Base-by-base conservation (phyloP, 2,797 vertebrate species). In the Vespertilio murinus region DNA sequence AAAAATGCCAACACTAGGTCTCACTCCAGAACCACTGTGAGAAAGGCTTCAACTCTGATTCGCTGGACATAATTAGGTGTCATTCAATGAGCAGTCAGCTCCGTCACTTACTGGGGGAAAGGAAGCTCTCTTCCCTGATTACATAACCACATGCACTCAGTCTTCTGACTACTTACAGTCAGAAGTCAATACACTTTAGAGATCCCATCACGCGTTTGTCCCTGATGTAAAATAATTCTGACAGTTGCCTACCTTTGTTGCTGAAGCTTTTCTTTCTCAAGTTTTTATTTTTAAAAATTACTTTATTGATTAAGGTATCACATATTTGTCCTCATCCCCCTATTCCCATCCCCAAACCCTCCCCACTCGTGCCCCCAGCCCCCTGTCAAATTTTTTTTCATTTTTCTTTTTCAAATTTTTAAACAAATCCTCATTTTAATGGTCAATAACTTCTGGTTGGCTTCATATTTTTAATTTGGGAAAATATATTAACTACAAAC, bases 181-280 rank as follows among this genome's bases (percentile, higher is more conserved):
- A 90, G 49, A 64, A 88, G 18, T 33, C 3, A n/a, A 65, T 40
- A 23, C 33, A 52, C 17, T 59, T 87, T 25, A 47, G 56, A 77
- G 30, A 80, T 38, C 14, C 47, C 40, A n/a, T 65, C 30, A 56
- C 52, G 33, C 56, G 42, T 92, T 90, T 83, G 61, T 70, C 65
- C 23, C 23, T 84, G 28, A 80, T 45, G 33, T 59, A 75, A 65
- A 84, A 59, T 33, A 85, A 88, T 94, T 90, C 42, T 83, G 77
- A 75, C n/a, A 90, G 35, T 45, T 93, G 52, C 40, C 61, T 92
- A 74, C 17, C 54, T 84, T 59, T 71, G 83, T 88, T 69, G 56
- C 4, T 30, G 25, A 84, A 94, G 78, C 11, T 84, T 91, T 84
- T 59, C 9, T 90, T 69, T 47, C 61, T 88, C 56, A 59, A 28